These are phyloP conservation scores for Bombus pascuorum DNA, from an alignment of 1,140 invertebrate genomes.

Conservation along the genomic window DNA sequence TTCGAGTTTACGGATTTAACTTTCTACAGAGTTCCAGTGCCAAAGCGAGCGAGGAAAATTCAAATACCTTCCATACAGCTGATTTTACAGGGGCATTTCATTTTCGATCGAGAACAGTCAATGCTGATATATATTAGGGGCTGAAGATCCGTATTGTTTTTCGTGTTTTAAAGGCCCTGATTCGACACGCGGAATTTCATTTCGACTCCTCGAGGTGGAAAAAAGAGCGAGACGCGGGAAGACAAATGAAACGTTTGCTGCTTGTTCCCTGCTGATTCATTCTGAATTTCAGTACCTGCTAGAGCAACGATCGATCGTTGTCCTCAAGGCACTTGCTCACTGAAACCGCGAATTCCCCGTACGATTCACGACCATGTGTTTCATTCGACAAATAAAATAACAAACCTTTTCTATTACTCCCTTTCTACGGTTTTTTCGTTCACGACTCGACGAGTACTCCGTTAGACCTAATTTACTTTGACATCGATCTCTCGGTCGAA, in stretches of 20 bases:
- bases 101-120: slow-evolving; percentile 16
- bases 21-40: not conserved
- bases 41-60: not conserved
- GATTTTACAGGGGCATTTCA: slow-evolving; percentile 2
- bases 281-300: slow-evolving; percentile 38
- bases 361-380: slow-evolving; percentile 8
- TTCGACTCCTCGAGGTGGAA: not conserved
- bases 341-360: slow-evolving; percentile 22
- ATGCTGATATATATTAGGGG: not conserved
- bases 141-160: not conserved
- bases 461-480: not conserved
- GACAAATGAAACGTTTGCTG: slow-evolving; percentile 16
- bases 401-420: not conserved
- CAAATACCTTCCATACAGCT: not conserved
- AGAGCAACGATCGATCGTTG: slow-evolving; percentile 43
- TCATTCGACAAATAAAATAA: not conserved
- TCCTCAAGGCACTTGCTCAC: slow-evolving; percentile 46
- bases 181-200: slow-evolving; percentile 20
- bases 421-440: not conserved
- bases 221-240: not conserved
- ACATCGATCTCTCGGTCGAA: not conserved
- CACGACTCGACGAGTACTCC: not conserved
- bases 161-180: not conserved
- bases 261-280: slow-evolving; percentile 31
- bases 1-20: not conserved